These are phyloP conservation scores for Lucifuga dentata DNA, from an alignment of 2,113 vertebrate genomes.

Conservation along the genomic window DNA sequence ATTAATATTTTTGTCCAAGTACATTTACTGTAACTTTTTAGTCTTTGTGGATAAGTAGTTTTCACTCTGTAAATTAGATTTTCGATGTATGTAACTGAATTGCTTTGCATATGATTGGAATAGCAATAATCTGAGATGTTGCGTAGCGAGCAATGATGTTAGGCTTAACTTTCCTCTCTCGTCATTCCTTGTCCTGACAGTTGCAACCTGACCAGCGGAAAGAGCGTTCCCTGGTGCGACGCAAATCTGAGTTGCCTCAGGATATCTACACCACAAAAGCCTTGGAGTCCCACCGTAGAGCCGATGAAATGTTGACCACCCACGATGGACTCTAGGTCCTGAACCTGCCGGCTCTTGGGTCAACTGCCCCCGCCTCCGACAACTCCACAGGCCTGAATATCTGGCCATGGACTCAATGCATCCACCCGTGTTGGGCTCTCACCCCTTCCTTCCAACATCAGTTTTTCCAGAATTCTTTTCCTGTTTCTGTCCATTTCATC, in stretches of 20 bases:
- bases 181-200: constrained; percentile 70
- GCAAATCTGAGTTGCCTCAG: constrained; percentile 98
- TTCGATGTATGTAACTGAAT: neutral
- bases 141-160: neutral
- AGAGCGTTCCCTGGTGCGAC: constrained; percentile 91
- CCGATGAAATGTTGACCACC: constrained; percentile 90
- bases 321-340: constrained; percentile 87
- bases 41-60: neutral
- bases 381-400: constrained; percentile 12
- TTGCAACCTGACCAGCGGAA: constrained; percentile 91
- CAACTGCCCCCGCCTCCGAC: constrained; percentile 52
- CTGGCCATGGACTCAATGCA: constrained; percentile 56
- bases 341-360: constrained; percentile 39
- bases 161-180: neutral
- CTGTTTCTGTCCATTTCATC: constrained; percentile 54
- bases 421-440: constrained; percentile 40
- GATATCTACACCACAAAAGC: constrained; percentile 98
- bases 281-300: constrained; percentile 96
- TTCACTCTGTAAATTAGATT: constrained; percentile 22
- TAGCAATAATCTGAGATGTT: neutral
- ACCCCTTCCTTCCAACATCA: constrained; percentile 16
- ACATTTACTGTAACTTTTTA: neutral
- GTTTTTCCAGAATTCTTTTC: constrained; percentile 51
- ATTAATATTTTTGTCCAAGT: neutral
- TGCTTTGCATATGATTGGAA: neutral